Base-by-base conservation (phyloP, 2,888 invertebrate genomes). In the Torymus auratus region DNA sequence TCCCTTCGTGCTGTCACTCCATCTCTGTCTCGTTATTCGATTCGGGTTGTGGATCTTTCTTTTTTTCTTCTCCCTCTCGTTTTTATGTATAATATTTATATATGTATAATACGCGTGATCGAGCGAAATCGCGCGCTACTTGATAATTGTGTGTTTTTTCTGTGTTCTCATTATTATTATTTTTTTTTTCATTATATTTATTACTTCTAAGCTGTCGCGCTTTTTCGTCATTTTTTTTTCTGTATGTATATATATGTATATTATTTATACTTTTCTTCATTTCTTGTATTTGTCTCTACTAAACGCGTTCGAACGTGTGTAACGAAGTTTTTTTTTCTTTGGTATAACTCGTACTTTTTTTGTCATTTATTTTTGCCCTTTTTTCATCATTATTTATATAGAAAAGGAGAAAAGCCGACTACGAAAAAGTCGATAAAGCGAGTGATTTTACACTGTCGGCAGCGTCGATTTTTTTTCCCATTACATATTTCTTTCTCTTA, bases 371-470 rank as follows among this genome's bases (percentile, higher is more conserved):
- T 61, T 72, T 65, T 73, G 64, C 53, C 14, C n/a, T 68, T 60
- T 64, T 52, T 64, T 75, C 14, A 15, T 15, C 28, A 28, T 55
- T 70, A 68, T 73, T 80, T 76, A 72, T 76, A 73, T 81, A 77
- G 77, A 81, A 81, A 81, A 77, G 68, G 76, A 68, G 76, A 81
- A 81, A 81, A 77, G 81, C 72, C 77, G 73, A 81, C 73, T 77
- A 74, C 65, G 70, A 78, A 69, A 78, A 81, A 81, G 74, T 78
- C 70, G 74, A 74, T 78, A 78, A 74, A 74, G 74, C 74, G 74
- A 78, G 78, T 81, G 78, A 74, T 74, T 81, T 81, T 77, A 81
- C 70, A 70, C 73, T 74, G 75, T 75, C 75, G 75, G 69, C 81
- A 81, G 77, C 77, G 76, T 76, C 76, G 52, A 72, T 71, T 79